A percentile compares a stretch with the other conserved stretches of the same genome.
These are phyloP conservation scores for Xylocopa sonorina DNA, from an alignment of 1,140 invertebrate genomes.

Conservation along the genomic window DNA sequence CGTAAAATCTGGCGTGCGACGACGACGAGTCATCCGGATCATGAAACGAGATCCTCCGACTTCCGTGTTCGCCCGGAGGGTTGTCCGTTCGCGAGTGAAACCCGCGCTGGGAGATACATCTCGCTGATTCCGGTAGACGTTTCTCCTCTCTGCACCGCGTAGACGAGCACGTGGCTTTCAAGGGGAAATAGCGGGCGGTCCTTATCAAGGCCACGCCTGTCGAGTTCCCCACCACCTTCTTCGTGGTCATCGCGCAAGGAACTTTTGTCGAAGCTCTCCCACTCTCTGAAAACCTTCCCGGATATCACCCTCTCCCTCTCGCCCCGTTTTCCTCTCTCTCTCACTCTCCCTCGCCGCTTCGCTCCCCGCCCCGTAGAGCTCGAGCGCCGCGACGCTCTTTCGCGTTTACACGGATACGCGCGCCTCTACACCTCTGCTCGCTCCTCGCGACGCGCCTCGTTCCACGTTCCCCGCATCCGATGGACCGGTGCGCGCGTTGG, in stretches of 20 bases:
- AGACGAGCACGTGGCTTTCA: slow-evolving; percentile 70
- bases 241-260: slow-evolving; percentile 61
- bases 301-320: slow-evolving; percentile 40
- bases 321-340: slow-evolving; percentile 6
- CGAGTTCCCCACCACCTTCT: slow-evolving; percentile 53
- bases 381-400: slow-evolving; percentile 14
- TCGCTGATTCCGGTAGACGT: slow-evolving; percentile 21
- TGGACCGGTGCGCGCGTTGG: too few relatives aligned
- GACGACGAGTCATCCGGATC: neutral
- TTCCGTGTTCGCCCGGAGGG: neutral
- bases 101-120: too few relatives aligned
- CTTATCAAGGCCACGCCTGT: slow-evolving; percentile 62
- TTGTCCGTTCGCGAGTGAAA: neutral
- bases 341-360: slow-evolving; percentile 5
- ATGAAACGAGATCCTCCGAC: neutral
- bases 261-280: slow-evolving; percentile 63
- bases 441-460: slow-evolving; percentile 20
- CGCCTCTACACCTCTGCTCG: slow-evolving; percentile 46
- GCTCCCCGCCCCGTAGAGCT: neutral
- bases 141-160: slow-evolving; percentile 8
- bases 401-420: slow-evolving; percentile 4
- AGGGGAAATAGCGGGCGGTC: slow-evolving; percentile 62
- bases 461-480: slow-evolving; percentile 17
- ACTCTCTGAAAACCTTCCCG: slow-evolving; percentile 44
- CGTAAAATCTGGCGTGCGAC: too few relatives aligned